phyloP scores from a whole-genome alignment of 2,113 vertebrate species.

The Oxyura jamaicensis region DNA sequence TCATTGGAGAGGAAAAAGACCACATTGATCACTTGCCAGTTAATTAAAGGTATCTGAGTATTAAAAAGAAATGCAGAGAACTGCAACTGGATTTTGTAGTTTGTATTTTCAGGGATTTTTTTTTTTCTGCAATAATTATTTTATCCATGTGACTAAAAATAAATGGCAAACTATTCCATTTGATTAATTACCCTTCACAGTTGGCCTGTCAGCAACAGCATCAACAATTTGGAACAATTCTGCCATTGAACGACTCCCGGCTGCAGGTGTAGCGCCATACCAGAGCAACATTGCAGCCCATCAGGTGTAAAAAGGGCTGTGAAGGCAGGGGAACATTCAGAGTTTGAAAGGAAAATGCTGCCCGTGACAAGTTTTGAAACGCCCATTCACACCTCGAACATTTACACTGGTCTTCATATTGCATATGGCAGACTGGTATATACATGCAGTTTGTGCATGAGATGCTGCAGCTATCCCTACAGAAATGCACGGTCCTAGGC shows the following conservation, averaged over 20 bases:
- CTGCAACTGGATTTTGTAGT: background rate
- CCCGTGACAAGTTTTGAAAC: background rate
- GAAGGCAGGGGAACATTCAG: background rate
- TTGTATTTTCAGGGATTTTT: background rate
- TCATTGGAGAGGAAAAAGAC: background rate
- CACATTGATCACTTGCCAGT: background rate
- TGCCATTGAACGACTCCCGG: background rate
- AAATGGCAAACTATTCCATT: background rate
- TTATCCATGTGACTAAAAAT: background rate
- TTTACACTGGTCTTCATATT: background rate
- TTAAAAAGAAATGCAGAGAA: background rate
- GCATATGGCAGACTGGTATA: background rate
- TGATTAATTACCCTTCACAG: background rate
- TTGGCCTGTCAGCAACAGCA: fast-evolving
- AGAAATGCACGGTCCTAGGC: fast-evolving
- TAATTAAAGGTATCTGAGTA: background rate
- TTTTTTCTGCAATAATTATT: background rate
- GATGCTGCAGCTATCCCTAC: background rate
- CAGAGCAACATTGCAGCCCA: background rate
- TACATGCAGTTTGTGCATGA: background rate
- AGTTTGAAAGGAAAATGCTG: background rate
- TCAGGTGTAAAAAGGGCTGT: background rate
- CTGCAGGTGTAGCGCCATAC: fast-evolving
- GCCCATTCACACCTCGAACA: fast-evolving
- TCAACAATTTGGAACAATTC: background rate